Evolutionary conservation across 2,888 invertebrate species (phyloP).

Genomic region (Drosophila mimetica): DNA sequence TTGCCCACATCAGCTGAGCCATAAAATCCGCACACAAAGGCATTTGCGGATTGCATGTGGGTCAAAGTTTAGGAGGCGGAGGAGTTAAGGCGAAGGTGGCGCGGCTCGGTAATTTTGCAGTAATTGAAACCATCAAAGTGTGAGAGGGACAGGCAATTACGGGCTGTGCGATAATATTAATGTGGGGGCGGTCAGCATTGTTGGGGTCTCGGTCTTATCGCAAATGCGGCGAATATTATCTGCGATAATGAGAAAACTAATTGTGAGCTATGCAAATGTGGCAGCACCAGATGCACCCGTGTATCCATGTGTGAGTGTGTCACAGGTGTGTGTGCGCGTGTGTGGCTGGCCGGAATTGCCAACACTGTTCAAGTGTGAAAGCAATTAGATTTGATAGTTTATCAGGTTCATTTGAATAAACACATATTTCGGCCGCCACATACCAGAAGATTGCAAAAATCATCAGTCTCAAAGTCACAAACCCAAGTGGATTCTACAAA

Average conservation of each 20-base stretch:
- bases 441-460: background rate
- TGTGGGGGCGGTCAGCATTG: conserved; percentile 32
- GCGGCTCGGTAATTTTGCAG: conserved; percentile 47
- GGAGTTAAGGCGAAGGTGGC: conserved; percentile 20
- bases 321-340: conserved; percentile 13
- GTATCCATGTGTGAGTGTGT: conserved; percentile 2
- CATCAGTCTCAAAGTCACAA: background rate
- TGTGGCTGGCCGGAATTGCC: conserved; percentile 29
- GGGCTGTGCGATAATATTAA: conserved; percentile 45
- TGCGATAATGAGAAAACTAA: conserved; percentile 74
- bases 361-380: conserved; percentile 57
- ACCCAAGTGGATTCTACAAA: too few species aligned
- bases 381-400: conserved; percentile 71
- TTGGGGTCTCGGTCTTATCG: conserved; percentile 55
- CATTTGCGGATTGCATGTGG: conserved; percentile 33
- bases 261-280: conserved; percentile 74
- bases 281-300: conserved; percentile 41
- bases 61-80: conserved; percentile 25
- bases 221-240: conserved; percentile 75
- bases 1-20: conserved; percentile 41
- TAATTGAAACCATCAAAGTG: conserved; percentile 72
- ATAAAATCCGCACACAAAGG: conserved; percentile 56
- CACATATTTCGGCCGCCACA: conserved; percentile 54
- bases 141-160: conserved; percentile 39
- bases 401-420: conserved; percentile 73